These are phyloP conservation scores for Condylura cristata DNA, from an alignment of 2,113 vertebrate species.

Conservation along the genomic window DNA sequence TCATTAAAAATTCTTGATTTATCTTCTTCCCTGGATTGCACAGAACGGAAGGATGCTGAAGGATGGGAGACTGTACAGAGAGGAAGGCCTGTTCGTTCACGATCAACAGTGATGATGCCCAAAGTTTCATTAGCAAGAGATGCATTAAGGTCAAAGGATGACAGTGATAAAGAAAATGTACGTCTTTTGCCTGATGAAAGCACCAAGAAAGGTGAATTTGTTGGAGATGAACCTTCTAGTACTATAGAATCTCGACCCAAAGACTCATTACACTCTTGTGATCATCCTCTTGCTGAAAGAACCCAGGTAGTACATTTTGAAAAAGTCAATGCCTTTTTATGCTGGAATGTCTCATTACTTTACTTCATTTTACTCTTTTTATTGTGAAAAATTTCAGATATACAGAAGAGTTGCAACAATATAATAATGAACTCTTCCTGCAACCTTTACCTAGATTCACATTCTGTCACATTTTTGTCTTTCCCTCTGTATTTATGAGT, in stretches of 20 bases:
- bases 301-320: conserved; percentile 80
- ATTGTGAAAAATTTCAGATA: background rate
- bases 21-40: background rate
- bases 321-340: background rate
- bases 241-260: conserved; percentile 58
- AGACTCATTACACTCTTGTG: conserved; percentile 66
- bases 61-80: conserved; percentile 99
- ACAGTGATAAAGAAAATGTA: conserved; percentile 89
- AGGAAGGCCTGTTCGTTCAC: conserved; percentile 93
- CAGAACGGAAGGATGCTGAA: conserved; percentile 94
- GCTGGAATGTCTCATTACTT: background rate
- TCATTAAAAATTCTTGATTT: conserved; percentile 33
- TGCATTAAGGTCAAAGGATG: conserved; percentile 84
- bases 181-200: conserved; percentile 69
- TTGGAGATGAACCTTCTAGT: conserved; percentile 50
- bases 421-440: background rate
- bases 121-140: conserved; percentile 87
- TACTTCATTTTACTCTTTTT: background rate
- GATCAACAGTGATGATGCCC: conserved; percentile 88
- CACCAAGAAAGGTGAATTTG: conserved; percentile 62
- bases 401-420: background rate
- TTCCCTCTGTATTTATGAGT: background rate
- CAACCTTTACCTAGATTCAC: background rate
- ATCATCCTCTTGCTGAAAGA: conserved; percentile 78
- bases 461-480: background rate